Evolutionary conservation across 2,888 invertebrate species (phyloP), one percentile per base, ranked within the genome.

Genomic region (Boloria selene): DNA sequence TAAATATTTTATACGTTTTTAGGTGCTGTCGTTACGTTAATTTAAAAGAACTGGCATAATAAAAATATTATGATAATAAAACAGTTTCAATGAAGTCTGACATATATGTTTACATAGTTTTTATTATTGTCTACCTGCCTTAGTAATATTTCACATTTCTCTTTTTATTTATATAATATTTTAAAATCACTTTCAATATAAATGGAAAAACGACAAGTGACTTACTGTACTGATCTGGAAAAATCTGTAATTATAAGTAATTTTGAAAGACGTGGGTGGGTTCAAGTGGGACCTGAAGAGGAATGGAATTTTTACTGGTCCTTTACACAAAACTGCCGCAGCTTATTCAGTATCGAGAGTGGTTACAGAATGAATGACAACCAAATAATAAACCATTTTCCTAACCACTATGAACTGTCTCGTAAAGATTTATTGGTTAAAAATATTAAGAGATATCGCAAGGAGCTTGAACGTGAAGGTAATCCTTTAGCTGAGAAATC

Each of bases 221-320:
- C 71, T 26, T 71, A 69, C 71, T 76, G 95, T 76, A 96, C 96
- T 31, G 97, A 97, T 84, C 93, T 97, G 79, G 98, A 98, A 79
- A 98, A 97, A 84, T 97, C 97, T 45, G 97, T 98, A n/a, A 93
- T 98, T 64, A 93, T 96, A 45, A 95, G 96, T 73, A 98, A 97
- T 86, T 98, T 97, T 83, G 97, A 97, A 76, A 96, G 97, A 79
- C 92, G 97, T 63, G 97, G 97, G 7, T 98, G 98, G 98, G 86
- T 93, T 16, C 95, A 96, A 81, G 97, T 78, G 4, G 94, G 95
- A 4, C 95, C 96, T 0, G 98, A 53, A 93, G 98, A 98, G 78
- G 97, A 98, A 77, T 98, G 98, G 98, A 98, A 98, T 84, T 96
- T 98, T 81, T 98, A 98, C 83, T 98, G 98, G 98, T 97, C 98